A percentile compares a stretch with the other conserved stretches of the same genome.
Evolutionary conservation across 2,797 vertebrate species (phyloP).

Genomic region (Anomalospiza imberbis): DNA sequence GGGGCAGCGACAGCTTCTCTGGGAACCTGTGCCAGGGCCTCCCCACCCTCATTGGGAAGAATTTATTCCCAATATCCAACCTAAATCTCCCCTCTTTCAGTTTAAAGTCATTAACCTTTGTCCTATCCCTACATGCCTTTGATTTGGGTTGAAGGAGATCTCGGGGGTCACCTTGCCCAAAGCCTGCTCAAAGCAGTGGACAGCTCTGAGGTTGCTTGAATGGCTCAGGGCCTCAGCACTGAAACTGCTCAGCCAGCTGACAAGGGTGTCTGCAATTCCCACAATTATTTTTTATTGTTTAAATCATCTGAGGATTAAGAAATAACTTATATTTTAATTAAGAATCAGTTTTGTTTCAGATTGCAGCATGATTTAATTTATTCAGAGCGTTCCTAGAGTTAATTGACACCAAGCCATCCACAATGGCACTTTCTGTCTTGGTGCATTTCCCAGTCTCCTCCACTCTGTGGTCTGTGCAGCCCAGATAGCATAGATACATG

Average conservation of each 20-base stretch:
- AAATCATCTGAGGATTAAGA: slow-evolving; percentile 19
- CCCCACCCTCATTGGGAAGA: accelerated
- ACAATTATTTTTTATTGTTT: background rate
- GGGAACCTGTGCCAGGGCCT: background rate
- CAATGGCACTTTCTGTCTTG: background rate
- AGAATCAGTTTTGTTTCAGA: slow-evolving; percentile 26
- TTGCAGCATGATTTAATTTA: slow-evolving; percentile 47
- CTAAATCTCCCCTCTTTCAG: background rate
- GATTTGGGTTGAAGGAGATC: background rate
- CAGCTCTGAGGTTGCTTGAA: background rate
- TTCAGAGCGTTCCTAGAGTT: background rate
- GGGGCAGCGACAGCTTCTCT: background rate
- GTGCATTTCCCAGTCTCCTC: background rate
- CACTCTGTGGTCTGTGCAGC: background rate
- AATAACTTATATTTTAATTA: slow-evolving; percentile 59
- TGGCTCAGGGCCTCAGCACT: background rate
- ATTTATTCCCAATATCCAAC: background rate
- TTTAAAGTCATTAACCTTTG: background rate
- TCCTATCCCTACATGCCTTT: background rate
- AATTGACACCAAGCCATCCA: background rate
- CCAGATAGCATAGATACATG: background rate
- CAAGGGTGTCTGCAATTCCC: background rate
- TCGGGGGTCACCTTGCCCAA: background rate
- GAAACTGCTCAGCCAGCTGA: background rate
- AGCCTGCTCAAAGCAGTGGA: background rate